These are phyloP conservation scores for Phalangium opilio DNA, from an alignment of 2,888 invertebrate species.

Conservation along the genomic window DNA sequence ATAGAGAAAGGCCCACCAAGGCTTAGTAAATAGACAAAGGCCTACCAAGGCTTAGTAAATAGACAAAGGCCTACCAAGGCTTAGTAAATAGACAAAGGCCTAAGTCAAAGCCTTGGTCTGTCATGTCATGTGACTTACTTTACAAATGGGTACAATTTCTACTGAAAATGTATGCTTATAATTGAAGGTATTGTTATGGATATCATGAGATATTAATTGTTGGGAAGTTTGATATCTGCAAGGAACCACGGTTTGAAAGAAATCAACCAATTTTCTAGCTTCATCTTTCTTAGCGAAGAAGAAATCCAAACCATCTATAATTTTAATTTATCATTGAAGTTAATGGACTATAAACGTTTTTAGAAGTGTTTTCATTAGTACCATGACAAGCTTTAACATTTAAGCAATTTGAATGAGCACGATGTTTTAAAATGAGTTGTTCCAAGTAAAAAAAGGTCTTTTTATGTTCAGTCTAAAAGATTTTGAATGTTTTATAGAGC, in stretches of 20 bases:
- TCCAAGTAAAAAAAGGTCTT: constrained; percentile 94
- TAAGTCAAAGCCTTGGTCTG: neutral
- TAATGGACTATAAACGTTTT: too few relatives aligned
- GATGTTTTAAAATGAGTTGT: constrained; percentile 88
- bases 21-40: too few relatives aligned
- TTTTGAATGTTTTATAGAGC: too few relatives aligned
- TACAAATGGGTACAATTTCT: constrained; percentile 90
- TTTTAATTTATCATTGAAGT: constrained; percentile 53
- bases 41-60: too few relatives aligned
- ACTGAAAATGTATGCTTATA: constrained; percentile 84
- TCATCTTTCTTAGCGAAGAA: constrained; percentile 75
- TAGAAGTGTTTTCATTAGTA: too few relatives aligned
- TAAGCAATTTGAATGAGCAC: constrained; percentile 71
- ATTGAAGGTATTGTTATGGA: constrained; percentile 88
- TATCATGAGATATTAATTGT: constrained; percentile 90
- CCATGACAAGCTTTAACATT: constrained; percentile 74
- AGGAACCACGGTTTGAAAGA: constrained; percentile 71
- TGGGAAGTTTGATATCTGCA: constrained; percentile 57
- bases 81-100: too few relatives aligned
- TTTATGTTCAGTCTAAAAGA: constrained; percentile 65
- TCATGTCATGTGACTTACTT: too few relatives aligned
- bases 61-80: too few relatives aligned
- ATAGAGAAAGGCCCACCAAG: too few relatives aligned
- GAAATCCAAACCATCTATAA: constrained; percentile 82
- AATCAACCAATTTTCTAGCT: constrained; percentile 90